Base-by-base conservation (phyloP, 1,140 invertebrate species). In the Goniozus legneri region DNA sequence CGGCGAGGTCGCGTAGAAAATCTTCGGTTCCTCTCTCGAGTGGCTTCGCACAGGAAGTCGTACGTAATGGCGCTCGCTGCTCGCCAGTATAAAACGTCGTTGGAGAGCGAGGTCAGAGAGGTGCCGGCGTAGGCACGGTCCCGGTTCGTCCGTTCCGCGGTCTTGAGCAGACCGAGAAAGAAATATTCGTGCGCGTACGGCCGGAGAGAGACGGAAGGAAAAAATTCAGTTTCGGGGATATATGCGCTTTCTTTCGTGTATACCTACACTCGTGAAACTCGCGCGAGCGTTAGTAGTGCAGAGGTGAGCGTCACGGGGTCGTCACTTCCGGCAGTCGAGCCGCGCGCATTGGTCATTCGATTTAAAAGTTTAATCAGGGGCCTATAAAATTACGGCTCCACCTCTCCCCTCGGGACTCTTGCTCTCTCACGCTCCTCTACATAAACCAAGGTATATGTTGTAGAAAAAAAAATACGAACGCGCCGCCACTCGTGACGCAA, bases 361-460 rank as follows among this genome's bases (percentile, higher is more conserved):
- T 76, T 75, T 76, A 73, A 71, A 76, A 76, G 73, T 75, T 76
- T 75, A 76, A 76, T 76, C 73, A 68, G 65, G 45, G 58, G 52
- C 60, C 66, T 71, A 69, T 71, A 70, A 69, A 75, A 74, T 69
- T 72, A 64, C 65, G 47, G 55, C 56, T 58, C 54, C 51, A n/a
- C n/a, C n/a, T n/a, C n/a, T n/a, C n/a, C n/a, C n/a, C n/a, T n/a
- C n/a, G n/a, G n/a, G n/a, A n/a, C n/a, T n/a, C n/a, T n/a, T n/a
- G n/a, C n/a, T n/a, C n/a, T n/a, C n/a, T n/a, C n/a, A n/a, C n/a
- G n/a, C n/a, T n/a, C n/a, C n/a, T n/a, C n/a, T n/a, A n/a, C n/a
- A n/a, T n/a, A n/a, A n/a, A n/a, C n/a, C n/a, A n/a, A n/a, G n/a
- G n/a, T n/a, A n/a, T n/a, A n/a, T n/a, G n/a, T n/a, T n/a, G n/a